These are phyloP conservation scores for Drosophila sturtevanti DNA, from an alignment of 1,140 invertebrate genomes.

Conservation along the genomic window DNA sequence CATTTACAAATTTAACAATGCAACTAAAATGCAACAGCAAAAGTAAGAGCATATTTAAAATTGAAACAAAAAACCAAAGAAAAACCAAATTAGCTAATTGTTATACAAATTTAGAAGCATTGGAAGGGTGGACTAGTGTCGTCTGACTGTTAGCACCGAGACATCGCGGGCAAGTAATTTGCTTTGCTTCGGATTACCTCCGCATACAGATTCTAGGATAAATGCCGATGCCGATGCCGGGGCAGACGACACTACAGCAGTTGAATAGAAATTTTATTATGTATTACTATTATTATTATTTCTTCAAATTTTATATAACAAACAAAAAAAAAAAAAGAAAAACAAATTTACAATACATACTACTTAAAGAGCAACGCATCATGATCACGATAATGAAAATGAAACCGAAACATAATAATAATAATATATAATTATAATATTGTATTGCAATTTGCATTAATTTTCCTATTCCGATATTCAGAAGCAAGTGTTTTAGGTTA, in stretches of 20 bases:
- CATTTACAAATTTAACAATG: conserved; percentile 44
- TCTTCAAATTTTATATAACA: conserved; percentile 25
- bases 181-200: neutral
- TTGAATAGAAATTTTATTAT: conserved; percentile 29
- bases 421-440: conserved; percentile 10
- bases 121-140: conserved; percentile 14
- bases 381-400: conserved; percentile 14
- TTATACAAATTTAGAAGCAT: conserved; percentile 37
- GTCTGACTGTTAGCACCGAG: neutral
- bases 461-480: conserved; percentile 8
- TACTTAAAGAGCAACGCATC: conserved; percentile 3
- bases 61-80: conserved; percentile 24
- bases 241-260: neutral
- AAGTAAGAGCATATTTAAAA: conserved; percentile 17
- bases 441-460: conserved; percentile 6
- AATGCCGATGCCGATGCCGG: neutral
- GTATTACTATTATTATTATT: conserved; percentile 35
- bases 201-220: neutral
- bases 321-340: conserved; percentile 3
- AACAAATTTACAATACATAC: conserved; percentile 13
- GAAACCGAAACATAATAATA: conserved; percentile 16
- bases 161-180: neutral
- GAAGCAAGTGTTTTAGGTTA: conserved; percentile 32
- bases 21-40: conserved; percentile 19
- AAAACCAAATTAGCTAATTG: conserved; percentile 52